Base-by-base conservation (phyloP, 2,888 invertebrate genomes). In the Flabesymbios commensalis region DNA sequence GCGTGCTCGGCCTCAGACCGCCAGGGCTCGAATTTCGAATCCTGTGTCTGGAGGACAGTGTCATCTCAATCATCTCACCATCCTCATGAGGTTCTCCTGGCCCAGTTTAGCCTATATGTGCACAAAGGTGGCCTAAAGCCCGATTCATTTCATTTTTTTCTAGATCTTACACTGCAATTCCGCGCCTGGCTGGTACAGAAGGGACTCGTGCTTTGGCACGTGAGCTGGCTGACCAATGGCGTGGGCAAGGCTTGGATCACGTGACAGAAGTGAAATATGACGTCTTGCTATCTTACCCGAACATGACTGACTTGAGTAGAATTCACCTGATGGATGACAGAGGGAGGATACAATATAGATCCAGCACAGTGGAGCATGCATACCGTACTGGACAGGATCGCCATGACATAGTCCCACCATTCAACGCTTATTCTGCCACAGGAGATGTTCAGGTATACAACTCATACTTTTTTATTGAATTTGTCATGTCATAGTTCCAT, bases 221-320 rank as follows among this genome's bases (percentile, higher is more conserved):
- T 10, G 64, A 56, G 53, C 65, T 77, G 3, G 45, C 55, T 5
- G 43, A 64, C n/a, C 36, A 53, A 29, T 77, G 74, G 72, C 42
- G 29, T 32, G 55, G 51, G 2, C 64, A 65, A 52, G 74, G 75
- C 1, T 49, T 77, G 45, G 72, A 73, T 54, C 42, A 59, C 1
- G 74, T 72, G 14, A 64, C 73, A 24, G 58, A 69, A 2, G 64
- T 67, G 5, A 61, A 69, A 0, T 77, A 77, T 62, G 64, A 76
- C 29, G 72, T 76, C 4, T 63, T 78, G n/a, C 70, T 78, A 28
- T 78, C 78, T 14, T 75, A 70, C 55, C 74, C 76, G 5, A 52
- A 75, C 54, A 54, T 53, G 26, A 48, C 61, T 26, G 57, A 69
- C 42, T 71, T 71, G 10, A 70, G 70, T 24, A 39, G 63, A 64